These are phyloP conservation scores for Podarcis siculus DNA, from an alignment of 2,797 vertebrate genomes.

Conservation along the genomic window DNA sequence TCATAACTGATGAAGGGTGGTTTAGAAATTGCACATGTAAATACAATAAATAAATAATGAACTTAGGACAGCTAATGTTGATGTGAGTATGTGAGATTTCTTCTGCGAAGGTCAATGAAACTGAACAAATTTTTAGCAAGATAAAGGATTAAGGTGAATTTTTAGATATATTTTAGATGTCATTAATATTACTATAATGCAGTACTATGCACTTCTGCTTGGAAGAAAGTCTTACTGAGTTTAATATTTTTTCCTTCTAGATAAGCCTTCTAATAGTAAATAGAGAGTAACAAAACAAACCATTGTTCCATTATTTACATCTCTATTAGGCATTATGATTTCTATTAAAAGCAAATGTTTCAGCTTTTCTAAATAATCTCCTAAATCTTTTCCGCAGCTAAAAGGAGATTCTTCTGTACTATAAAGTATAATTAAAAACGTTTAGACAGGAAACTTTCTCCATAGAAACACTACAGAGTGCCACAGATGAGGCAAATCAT, in stretches of 20 bases:
- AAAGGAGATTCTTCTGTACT: background rate
- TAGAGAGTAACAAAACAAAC: background rate
- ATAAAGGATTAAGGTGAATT: background rate
- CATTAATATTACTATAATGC: background rate
- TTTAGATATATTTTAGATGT: background rate
- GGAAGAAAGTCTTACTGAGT: background rate
- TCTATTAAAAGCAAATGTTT: background rate
- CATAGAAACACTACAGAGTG: background rate
- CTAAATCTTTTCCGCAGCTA: background rate
- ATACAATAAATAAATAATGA: too few species aligned
- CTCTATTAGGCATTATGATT: background rate
- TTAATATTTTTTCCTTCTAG: too few species aligned
- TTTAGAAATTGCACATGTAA: background rate
- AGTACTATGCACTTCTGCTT: too few species aligned
- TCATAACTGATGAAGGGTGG: too few species aligned
- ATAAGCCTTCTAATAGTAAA: background rate
- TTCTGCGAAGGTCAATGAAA: background rate
- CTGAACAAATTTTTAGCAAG: background rate
- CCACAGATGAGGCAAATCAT: background rate
- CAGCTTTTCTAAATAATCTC: background rate
- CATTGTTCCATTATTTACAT: background rate
- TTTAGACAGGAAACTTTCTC: background rate
- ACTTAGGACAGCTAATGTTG: background rate
- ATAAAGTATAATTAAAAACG: background rate
- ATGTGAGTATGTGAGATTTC: background rate